Evolutionary conservation across 2,113 vertebrate genomes (phyloP).

Genomic region (Zosterops japonicus): DNA sequence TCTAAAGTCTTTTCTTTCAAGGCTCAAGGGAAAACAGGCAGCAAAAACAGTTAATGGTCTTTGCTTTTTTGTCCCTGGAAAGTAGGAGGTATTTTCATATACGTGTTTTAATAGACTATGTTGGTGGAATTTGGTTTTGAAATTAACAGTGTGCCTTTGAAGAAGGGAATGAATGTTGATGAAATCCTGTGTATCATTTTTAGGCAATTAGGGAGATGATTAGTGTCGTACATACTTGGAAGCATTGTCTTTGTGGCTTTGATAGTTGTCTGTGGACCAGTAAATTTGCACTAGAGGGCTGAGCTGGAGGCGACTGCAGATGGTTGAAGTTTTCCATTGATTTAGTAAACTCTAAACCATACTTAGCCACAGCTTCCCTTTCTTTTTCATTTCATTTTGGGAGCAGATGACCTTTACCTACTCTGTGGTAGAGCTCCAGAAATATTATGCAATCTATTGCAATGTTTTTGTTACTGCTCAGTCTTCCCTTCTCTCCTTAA

Average conservation of each 20-base stretch:
- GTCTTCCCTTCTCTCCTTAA: background rate
- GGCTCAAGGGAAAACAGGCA: background rate
- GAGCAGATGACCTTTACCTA: conserved; percentile 18
- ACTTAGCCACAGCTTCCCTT: background rate
- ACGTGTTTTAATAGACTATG: background rate
- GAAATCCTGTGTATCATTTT: background rate
- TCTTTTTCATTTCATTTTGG: background rate
- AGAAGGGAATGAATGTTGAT: background rate
- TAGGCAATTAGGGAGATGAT: background rate
- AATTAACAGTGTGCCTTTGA: conserved; percentile 1
- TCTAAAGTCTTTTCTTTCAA: background rate
- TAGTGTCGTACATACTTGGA: background rate
- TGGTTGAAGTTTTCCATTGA: background rate
- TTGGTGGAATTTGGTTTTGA: background rate
- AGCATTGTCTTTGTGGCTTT: background rate
- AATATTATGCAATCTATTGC: background rate
- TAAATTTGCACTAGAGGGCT: background rate
- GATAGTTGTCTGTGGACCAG: background rate
- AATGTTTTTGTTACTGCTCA: background rate
- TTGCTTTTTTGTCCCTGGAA: background rate
- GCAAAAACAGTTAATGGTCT: background rate
- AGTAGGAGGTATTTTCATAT: background rate
- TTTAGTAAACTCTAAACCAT: background rate
- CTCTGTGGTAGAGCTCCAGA: background rate
- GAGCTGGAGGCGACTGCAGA: background rate